phyloP scores from a whole-genome alignment of 2,888 invertebrate species.

The Chesias legatella region DNA sequence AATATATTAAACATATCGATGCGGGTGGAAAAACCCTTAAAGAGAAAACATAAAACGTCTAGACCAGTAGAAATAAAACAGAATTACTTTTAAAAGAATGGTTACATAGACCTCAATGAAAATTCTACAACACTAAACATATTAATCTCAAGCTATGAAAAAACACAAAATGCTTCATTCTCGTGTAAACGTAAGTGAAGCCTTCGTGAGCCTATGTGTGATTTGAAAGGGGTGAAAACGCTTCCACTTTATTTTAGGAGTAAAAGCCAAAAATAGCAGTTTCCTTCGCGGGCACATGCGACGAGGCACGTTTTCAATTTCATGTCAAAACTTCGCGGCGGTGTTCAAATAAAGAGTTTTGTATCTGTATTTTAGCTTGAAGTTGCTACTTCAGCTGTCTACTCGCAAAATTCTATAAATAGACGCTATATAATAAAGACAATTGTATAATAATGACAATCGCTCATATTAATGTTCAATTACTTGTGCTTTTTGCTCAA shows the following conservation, averaged over 20 bases:
- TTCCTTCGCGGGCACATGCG: slow-evolving; percentile 19
- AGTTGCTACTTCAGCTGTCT: slow-evolving; percentile 4
- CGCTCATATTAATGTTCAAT: too few relatives aligned
- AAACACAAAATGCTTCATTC: slow-evolving; percentile 5
- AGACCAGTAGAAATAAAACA: neutral
- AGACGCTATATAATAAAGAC: too few relatives aligned
- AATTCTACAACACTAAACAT: neutral
- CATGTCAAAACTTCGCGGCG: slow-evolving; percentile 19
- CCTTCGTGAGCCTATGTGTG: slow-evolving; percentile 13
- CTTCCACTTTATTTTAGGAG: slow-evolving; percentile 22
- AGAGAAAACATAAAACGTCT: neutral
- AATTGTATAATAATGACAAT: too few relatives aligned
- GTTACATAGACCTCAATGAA: neutral
- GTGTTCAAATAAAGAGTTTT: slow-evolving; percentile 9
- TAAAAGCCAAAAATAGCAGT: slow-evolving; percentile 23
- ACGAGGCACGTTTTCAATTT: slow-evolving; percentile 29
- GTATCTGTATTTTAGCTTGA: slow-evolving; percentile 3
- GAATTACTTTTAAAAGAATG: neutral
- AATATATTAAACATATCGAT: too few relatives aligned
- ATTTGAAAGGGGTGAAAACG: slow-evolving; percentile 19
- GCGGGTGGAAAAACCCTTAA: neutral
- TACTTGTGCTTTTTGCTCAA: too few relatives aligned
- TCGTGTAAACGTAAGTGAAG: slow-evolving; percentile 8
- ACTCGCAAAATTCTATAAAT: slow-evolving; percentile 2
- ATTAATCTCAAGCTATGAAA: neutral